Evolutionary conservation across 2,113 vertebrate genomes (phyloP).

Genomic region (Myrmecophaga tridactyla): DNA sequence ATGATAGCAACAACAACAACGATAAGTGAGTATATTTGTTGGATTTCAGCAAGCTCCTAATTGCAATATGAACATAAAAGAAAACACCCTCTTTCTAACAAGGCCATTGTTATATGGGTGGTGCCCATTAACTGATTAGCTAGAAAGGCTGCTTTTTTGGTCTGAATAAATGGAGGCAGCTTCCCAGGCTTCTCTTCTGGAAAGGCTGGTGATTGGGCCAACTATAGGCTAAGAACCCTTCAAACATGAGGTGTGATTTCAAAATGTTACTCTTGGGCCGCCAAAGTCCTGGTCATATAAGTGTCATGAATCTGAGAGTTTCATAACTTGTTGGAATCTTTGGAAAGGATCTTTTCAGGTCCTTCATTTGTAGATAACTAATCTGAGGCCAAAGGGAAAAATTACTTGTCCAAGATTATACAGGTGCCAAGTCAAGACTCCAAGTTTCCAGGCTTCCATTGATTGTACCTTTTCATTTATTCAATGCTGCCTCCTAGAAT

Average conservation of each 20-base stretch:
- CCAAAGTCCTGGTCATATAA: neutral
- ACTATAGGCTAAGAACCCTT: neutral
- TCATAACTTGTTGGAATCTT: neutral
- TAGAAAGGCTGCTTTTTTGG: neutral
- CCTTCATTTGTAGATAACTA: neutral
- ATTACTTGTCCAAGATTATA: neutral
- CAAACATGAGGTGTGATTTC: neutral
- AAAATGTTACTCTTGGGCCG: neutral
- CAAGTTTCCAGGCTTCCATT: neutral
- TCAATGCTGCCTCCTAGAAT: neutral
- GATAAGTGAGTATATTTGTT: conserved; percentile 37
- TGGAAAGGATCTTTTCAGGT: neutral
- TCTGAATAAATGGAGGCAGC: neutral
- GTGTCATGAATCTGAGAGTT: neutral
- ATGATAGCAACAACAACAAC: conserved; percentile 3
- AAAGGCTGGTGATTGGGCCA: neutral
- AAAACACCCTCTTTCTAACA: neutral
- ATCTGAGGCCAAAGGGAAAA: neutral
- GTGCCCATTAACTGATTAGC: neutral
- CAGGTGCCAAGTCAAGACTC: neutral
- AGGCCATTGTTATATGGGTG: neutral
- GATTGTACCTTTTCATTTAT: neutral
- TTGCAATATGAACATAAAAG: conserved; percentile 38
- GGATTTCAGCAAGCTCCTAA: conserved; percentile 44
- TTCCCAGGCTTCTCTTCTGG: neutral